Evolutionary conservation across 2,113 vertebrate genomes (phyloP).

Genomic region (Vireo altiloquus): DNA sequence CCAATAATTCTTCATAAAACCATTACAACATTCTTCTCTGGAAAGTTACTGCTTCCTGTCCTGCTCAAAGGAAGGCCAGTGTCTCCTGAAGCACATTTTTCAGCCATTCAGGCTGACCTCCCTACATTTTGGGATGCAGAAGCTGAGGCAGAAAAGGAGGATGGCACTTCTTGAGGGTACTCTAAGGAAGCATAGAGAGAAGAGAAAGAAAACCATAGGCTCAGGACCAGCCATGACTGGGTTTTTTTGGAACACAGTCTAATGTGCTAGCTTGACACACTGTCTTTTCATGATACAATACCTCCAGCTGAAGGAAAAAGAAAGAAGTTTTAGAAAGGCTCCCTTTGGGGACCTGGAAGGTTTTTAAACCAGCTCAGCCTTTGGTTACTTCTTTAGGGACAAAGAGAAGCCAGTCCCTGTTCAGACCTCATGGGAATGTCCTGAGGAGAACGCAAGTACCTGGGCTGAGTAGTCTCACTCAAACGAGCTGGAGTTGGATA

Average conservation of each 20-base stretch:
- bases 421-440: neutral
- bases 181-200: neutral
- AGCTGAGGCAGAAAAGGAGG: neutral
- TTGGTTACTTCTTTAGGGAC: neutral
- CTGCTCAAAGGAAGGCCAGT: neutral
- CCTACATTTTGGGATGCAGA: neutral
- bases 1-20: neutral
- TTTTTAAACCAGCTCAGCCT: neutral
- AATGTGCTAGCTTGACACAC: neutral
- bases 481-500: rapidly evolving
- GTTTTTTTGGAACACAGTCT: neutral
- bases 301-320: neutral
- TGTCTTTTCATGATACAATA: neutral
- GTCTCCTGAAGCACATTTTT: neutral
- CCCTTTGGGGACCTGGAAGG: neutral
- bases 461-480: neutral
- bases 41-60: neutral
- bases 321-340: neutral
- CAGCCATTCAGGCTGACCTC: rapidly evolving
- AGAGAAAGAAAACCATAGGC: rapidly evolving
- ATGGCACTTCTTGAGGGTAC: neutral
- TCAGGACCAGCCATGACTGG: neutral
- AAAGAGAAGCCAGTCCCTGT: neutral
- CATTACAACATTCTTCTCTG: neutral
- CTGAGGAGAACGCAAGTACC: neutral